A percentile compares a stretch with the other conserved stretches of the same genome.
phyloP scores from a whole-genome alignment of 2,888 invertebrate genomes.

The Cantharis rustica region DNA sequence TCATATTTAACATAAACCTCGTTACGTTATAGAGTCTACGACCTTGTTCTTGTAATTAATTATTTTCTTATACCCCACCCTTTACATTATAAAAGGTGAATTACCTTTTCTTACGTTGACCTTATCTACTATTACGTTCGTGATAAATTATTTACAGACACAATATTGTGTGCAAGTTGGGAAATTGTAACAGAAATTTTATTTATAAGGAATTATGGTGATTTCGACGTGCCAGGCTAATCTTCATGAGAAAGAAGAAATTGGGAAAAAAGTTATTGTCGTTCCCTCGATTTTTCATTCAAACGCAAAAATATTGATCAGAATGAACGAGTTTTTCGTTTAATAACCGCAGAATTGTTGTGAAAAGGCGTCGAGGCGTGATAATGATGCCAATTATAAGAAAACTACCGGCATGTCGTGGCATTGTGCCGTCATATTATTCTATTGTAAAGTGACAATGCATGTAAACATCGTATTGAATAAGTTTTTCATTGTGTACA shows the following conservation, averaged over 20 bases:
- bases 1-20: not conserved
- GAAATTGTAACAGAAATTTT: not conserved
- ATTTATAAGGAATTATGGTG: not conserved
- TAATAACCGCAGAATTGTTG: slow-evolving; percentile 30
- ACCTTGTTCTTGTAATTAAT: not conserved
- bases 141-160: not conserved
- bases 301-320: slow-evolving; percentile 12
- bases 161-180: not conserved
- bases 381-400: slow-evolving; percentile 54
- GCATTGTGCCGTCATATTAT: slow-evolving; percentile 48
- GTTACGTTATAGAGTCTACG: not conserved
- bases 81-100: slow-evolving; percentile 2
- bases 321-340: slow-evolving; percentile 18
- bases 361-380: slow-evolving; percentile 49
- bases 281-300: slow-evolving; percentile 22
- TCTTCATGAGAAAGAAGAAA: slow-evolving; percentile 25
- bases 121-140: not conserved
- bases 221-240: slow-evolving; percentile 4
- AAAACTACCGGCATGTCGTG: slow-evolving; percentile 44
- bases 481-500: slow-evolving; percentile 35
- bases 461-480: slow-evolving; percentile 52
- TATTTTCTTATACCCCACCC: not conserved
- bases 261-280: not conserved
- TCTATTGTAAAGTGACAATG: slow-evolving; percentile 50
- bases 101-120: not conserved